Evolutionary conservation across 2,113 vertebrate genomes (phyloP), one percentile per base, ranked within the genome.

Genomic region (Ibidorhyncha struthersii): DNA sequence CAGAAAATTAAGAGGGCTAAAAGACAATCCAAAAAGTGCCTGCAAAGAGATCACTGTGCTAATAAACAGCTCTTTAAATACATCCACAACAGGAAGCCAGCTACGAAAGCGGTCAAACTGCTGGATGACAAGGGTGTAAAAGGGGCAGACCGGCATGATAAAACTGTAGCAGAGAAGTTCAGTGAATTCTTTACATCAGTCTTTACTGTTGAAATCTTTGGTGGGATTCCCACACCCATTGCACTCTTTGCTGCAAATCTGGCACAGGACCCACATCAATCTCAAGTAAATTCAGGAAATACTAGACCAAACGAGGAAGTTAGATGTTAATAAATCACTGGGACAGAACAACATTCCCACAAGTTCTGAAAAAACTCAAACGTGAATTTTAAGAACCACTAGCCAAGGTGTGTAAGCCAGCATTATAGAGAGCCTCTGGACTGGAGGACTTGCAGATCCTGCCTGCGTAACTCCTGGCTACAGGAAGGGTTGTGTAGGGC

Each of bases 1-100:
- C 58, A 96, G 94, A 62, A 96, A 97, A 92, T 95, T 82, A 79
- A 89, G 58, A 69, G 8, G 6, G 25, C 74, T 92, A 85, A 92
- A 94, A 88, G 65, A 49, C 21, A 92, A 76, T 27, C 21, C 21
- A 82, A 85, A 58, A 93, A 77, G 10, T 65, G 40, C 49, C 36
- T 49, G 41, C 34, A 80, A 71, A 82, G 67, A 82, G 32, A 76
- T 63, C 56, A 71, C 1, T 0, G 2, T 85, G 38, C 70, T 80
- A 88, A 49, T 38, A 90, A 94, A 69, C 74, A 83, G 43, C 30
- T 80, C 70, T 90, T 85, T 77, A 86, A 92, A 61, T 56, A 82
- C 25, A 81, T 63, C 58, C 91, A 43, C 29, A 59, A 59, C 58
- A 92, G 74, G 88, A 93, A 93, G 69, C 3, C 19, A 58, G 45